Evolutionary conservation across 2,888 invertebrate genomes (phyloP), one percentile per base, ranked within the genome.

Genomic region (Alviniconcha strummeri): DNA sequence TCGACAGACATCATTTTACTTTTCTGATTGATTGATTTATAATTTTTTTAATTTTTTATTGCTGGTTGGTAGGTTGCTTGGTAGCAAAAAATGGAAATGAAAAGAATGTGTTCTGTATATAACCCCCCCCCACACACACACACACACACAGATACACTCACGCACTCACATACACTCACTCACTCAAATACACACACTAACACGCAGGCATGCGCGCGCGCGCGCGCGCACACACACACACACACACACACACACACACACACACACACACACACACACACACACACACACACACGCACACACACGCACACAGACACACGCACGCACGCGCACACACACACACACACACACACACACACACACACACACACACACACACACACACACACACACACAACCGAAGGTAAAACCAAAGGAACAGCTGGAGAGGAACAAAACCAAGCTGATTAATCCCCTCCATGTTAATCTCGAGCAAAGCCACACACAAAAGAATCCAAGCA

Each of bases 181-280:
- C 82, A 54, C 83, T 71, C 83, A 83, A 69, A 83, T 72, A 80
- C 83, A 83, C 83, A 80, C 83, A 83, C 80, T 56, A 69, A 83
- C 80, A 83, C 83, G 80, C 83, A 80, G 80, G 80, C 83, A 80
- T 71, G 57, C 83, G 72, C 83, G 71, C 83, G 72, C 71, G 71
- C 64, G 4, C 64, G 71, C 83, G 71, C 80, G 57, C 83, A 80
- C 80, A 80, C 83, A 80, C 77, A 80, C 83, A 80, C 80, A 69
- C 78, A 83, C 83, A 19, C 83, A 83, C 78, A 55, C 83, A 83
- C 72, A 4, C 72, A 72, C 72, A 4, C 72, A 72, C 72, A 72
- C 72, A 72, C 72, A 72, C 1, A 72, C 72, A 72, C 4, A 17
- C n/a, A 72, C 72, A 72, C 72, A 4, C 72, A 72, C 72, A 4